Percentiles rank a stretch among this genome's conserved stretches.
phyloP scores from a whole-genome alignment of 2,113 vertebrate species.

The Gymnorhina tibicen region DNA sequence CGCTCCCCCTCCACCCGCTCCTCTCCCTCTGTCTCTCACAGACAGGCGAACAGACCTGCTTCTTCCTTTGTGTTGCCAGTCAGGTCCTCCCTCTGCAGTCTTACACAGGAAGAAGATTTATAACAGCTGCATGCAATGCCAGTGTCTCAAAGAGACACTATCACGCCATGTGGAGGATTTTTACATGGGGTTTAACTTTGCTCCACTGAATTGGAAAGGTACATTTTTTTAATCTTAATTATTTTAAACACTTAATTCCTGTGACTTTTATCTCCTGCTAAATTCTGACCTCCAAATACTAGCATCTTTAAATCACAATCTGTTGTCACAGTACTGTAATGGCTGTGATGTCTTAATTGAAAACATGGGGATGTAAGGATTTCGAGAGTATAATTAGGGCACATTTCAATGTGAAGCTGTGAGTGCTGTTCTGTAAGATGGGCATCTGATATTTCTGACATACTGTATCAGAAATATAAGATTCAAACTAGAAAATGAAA shows the following conservation, averaged over 20 bases:
- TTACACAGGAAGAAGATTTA: constrained; percentile 56
- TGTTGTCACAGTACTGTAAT: constrained; percentile 55
- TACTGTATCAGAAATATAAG: neutral
- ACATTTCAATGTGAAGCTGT: neutral
- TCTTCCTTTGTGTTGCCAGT: constrained; percentile 41
- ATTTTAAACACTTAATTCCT: constrained; percentile 65
- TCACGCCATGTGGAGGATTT: constrained; percentile 56
- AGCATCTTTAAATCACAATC: constrained; percentile 51
- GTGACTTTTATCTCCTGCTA: constrained; percentile 48
- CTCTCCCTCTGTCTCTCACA: neutral
- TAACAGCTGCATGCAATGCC: constrained; percentile 32
- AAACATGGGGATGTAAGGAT: constrained; percentile 57
- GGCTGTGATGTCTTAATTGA: constrained; percentile 69
- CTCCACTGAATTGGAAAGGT: constrained; percentile 66
- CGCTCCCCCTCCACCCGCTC: neutral
- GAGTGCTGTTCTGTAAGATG: neutral
- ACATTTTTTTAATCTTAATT: constrained; percentile 56
- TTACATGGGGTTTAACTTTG: constrained; percentile 58
- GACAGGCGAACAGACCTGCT: constrained; percentile 2
- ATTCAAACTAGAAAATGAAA: constrained; percentile 11
- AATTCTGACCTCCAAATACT: constrained; percentile 58
- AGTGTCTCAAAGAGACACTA: constrained; percentile 46
- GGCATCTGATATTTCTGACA: constrained; percentile 20
- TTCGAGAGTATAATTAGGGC: constrained; percentile 33
- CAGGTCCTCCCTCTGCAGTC: constrained; percentile 48